Evolutionary conservation across 1,140 invertebrate species (phyloP).

Genomic region (Drosophila albomicans): DNA sequence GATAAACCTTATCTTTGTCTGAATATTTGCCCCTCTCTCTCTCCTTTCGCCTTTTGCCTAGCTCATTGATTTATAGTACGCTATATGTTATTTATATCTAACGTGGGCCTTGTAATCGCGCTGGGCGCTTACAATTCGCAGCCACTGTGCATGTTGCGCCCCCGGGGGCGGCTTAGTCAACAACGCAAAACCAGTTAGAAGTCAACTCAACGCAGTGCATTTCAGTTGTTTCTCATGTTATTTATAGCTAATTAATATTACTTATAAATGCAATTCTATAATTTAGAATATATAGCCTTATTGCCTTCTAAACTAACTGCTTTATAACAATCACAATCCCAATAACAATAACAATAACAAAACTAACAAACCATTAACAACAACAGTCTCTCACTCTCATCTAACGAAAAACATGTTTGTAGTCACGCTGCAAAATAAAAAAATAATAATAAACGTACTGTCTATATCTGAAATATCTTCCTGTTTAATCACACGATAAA

Average conservation of each 20-base stretch:
- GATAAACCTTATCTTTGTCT: slow-evolving; percentile 75
- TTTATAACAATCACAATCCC: slow-evolving; percentile 48
- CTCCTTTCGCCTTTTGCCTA: neutral
- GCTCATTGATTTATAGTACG: slow-evolving; percentile 74
- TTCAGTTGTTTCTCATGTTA: slow-evolving; percentile 69
- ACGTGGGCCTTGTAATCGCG: slow-evolving; percentile 59
- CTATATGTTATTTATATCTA: slow-evolving; percentile 79
- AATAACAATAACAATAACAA: slow-evolving; percentile 43
- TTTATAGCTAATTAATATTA: slow-evolving; percentile 83
- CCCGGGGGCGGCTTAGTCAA: slow-evolving; percentile 49
- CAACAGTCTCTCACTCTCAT: slow-evolving; percentile 11
- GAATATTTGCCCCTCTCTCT: neutral
- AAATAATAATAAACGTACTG: neutral
- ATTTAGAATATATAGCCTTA: slow-evolving; percentile 71
- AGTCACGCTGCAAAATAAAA: slow-evolving; percentile 64
- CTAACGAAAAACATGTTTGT: slow-evolving; percentile 60
- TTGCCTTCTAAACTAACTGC: slow-evolving; percentile 67
- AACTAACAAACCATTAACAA: slow-evolving; percentile 29
- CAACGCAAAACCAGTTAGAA: slow-evolving; percentile 64
- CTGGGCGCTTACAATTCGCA: slow-evolving; percentile 57
- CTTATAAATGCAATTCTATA: slow-evolving; percentile 82
- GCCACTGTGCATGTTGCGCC: slow-evolving; percentile 52
- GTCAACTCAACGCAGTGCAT: slow-evolving; percentile 11
- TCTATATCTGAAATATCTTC: slow-evolving; percentile 70
- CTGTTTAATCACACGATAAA: slow-evolving; percentile 81